These are phyloP conservation scores for Pharmacophagus antenor DNA, from an alignment of 2,888 invertebrate species.

Conservation along the genomic window DNA sequence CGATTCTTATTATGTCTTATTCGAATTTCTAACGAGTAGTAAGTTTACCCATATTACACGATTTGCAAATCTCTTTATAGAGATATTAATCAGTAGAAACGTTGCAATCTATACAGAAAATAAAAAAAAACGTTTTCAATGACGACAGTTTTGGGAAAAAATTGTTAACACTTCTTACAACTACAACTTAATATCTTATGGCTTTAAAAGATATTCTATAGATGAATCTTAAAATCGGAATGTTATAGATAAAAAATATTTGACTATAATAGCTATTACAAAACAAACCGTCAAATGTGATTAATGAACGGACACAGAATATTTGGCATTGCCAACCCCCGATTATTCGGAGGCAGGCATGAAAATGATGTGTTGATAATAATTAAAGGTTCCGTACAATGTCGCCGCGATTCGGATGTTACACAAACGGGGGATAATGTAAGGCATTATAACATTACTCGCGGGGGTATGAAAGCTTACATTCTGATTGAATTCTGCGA, in stretches of 20 bases:
- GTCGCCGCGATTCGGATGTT: constrained; percentile 62
- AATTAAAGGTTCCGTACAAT: constrained; percentile 77
- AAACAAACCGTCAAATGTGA: constrained; percentile 1
- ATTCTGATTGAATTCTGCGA: constrained; percentile 79
- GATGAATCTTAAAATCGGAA: no score
- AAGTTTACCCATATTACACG: constrained; percentile 1
- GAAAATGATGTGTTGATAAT: constrained; percentile 81
- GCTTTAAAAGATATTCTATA: no score
- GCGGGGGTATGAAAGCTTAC: constrained; percentile 73
- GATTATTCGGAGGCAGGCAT: constrained; percentile 61
- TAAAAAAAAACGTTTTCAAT: no score
- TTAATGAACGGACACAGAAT: constrained; percentile 16
- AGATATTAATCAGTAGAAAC: background rate
- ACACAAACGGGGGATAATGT: constrained; percentile 67
- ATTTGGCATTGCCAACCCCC: constrained; percentile 55
- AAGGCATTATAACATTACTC: constrained; percentile 78
- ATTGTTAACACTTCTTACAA: no score
- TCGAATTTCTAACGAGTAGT: constrained; percentile 8
- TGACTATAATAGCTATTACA: no score
- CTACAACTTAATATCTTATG: no score
- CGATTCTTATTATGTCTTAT: constrained; percentile 55
- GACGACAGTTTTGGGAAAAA: no score
- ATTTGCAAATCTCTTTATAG: constrained; percentile 5
- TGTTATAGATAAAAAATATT: no score
- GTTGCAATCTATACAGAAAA: background rate